A percentile compares a stretch with the other conserved stretches of the same genome.
These are phyloP conservation scores for mouse (Mus musculus) DNA, from an alignment of 2,113 vertebrate genomes.

Conservation along the genomic window DNA sequence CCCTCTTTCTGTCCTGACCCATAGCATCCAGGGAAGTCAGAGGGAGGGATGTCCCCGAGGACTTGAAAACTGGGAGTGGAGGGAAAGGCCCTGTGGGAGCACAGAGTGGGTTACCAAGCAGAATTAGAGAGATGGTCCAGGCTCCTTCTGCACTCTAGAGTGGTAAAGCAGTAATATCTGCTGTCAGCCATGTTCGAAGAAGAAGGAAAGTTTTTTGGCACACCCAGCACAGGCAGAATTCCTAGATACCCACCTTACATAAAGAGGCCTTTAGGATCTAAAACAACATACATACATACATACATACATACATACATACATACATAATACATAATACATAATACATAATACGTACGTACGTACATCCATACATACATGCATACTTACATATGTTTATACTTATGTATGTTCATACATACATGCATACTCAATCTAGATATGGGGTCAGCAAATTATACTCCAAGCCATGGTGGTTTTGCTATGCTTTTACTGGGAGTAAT, in stretches of 20 bases:
- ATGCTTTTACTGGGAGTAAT: background rate
- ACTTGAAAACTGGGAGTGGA: constrained; percentile 18
- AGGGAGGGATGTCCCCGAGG: background rate
- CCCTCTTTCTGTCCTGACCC: background rate
- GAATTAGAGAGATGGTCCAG: constrained; percentile 56
- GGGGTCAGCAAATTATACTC: background rate
- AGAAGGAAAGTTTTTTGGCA: background rate
- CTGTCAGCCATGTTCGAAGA: background rate
- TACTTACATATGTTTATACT: background rate
- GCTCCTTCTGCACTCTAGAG: constrained; percentile 56
- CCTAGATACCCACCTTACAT: background rate
- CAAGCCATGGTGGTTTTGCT: background rate
- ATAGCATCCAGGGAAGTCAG: background rate
- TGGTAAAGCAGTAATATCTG: constrained; percentile 50
- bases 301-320: no score
- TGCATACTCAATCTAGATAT: background rate
- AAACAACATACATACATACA: background rate
- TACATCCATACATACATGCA: no score
- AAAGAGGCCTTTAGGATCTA: constrained; percentile 23
- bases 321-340: background rate
- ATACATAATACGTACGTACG: background rate
- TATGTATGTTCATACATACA: background rate
- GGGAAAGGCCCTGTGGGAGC: background rate
- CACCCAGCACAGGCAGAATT: background rate
- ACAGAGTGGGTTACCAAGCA: constrained; percentile 31